These are phyloP conservation scores for Patella vulgata DNA, from an alignment of 1,140 invertebrate genomes.

Conservation along the genomic window DNA sequence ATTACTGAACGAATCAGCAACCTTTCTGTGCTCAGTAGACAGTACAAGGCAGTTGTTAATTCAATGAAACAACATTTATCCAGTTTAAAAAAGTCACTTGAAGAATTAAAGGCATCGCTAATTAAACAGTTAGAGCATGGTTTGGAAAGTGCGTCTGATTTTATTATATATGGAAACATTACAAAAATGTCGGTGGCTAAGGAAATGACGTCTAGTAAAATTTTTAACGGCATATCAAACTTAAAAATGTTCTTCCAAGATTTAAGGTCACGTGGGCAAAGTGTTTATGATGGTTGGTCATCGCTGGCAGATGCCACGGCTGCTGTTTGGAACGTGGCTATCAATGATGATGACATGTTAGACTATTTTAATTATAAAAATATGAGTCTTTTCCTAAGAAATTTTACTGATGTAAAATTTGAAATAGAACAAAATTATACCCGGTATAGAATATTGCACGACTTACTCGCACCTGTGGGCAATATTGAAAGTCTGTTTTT, in stretches of 20 bases:
- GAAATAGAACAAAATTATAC: constrained; percentile 24
- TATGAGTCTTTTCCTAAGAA: constrained; percentile 27
- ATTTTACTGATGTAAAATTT: constrained; percentile 23
- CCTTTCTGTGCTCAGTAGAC: constrained; percentile 21
- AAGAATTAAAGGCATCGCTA: constrained; percentile 18
- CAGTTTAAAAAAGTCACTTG: constrained; percentile 16
- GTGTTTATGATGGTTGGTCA: constrained; percentile 44
- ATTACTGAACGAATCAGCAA: constrained; percentile 27
- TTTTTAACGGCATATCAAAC: constrained; percentile 29
- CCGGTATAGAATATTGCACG: constrained; percentile 21
- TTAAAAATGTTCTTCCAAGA: constrained; percentile 43
- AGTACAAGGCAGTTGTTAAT: constrained; percentile 15
- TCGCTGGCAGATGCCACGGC: constrained; percentile 12
- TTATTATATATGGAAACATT: constrained; percentile 24
- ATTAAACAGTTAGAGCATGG: constrained; percentile 17
- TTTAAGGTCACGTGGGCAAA: constrained; percentile 42
- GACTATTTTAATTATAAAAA: constrained; percentile 48
- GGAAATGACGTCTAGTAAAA: constrained; percentile 26
- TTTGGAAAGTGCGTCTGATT: constrained; percentile 19
- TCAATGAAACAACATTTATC: constrained; percentile 31
- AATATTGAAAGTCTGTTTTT: constrained; percentile 34
- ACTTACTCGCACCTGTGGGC: constrained; percentile 34
- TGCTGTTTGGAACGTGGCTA: constrained; percentile 39
- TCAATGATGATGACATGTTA: constrained; percentile 42
- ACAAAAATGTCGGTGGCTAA: constrained; percentile 33